These are phyloP conservation scores for Lepus europaeus DNA, from an alignment of 2,113 vertebrate genomes.

Conservation along the genomic window DNA sequence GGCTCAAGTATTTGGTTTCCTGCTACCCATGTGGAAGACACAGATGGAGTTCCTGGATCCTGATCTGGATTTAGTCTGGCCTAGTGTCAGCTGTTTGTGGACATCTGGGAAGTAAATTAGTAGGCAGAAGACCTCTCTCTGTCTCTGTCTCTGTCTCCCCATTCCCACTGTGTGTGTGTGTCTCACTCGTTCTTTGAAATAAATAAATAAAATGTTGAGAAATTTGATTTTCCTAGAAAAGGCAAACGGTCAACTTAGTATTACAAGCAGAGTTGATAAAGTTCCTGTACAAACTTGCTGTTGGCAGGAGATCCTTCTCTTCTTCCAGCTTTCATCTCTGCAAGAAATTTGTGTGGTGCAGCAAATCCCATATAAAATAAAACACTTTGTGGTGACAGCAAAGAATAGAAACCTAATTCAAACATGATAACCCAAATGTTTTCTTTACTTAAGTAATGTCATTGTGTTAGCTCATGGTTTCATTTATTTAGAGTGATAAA, in stretches of 20 bases:
- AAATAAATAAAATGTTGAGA: too few relatives aligned
- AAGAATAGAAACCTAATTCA: background rate
- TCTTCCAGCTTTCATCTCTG: slow-evolving; percentile 23
- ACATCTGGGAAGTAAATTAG: too few relatives aligned
- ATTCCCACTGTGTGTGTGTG: too few relatives aligned
- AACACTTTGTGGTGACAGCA: background rate
- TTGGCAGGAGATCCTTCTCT: background rate
- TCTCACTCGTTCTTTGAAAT: too few relatives aligned
- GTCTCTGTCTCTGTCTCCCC: too few relatives aligned
- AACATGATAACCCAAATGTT: slow-evolving; percentile 2
- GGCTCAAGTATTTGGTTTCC: too few relatives aligned
- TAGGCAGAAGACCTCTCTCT: too few relatives aligned
- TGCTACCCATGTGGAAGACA: too few relatives aligned
- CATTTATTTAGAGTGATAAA: background rate
- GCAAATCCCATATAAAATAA: background rate
- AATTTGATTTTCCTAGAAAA: background rate
- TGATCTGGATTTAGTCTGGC: too few relatives aligned
- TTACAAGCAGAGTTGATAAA: background rate
- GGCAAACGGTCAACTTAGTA: background rate
- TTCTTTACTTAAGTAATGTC: slow-evolving; percentile 4
- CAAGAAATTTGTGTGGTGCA: background rate
- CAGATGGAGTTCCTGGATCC: too few relatives aligned
- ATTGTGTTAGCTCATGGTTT: slow-evolving; percentile 32
- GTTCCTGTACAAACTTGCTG: background rate
- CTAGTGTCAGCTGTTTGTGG: too few relatives aligned